phyloP scores from a whole-genome alignment of 2,113 vertebrate species.

The Lampris megalopsis region DNA sequence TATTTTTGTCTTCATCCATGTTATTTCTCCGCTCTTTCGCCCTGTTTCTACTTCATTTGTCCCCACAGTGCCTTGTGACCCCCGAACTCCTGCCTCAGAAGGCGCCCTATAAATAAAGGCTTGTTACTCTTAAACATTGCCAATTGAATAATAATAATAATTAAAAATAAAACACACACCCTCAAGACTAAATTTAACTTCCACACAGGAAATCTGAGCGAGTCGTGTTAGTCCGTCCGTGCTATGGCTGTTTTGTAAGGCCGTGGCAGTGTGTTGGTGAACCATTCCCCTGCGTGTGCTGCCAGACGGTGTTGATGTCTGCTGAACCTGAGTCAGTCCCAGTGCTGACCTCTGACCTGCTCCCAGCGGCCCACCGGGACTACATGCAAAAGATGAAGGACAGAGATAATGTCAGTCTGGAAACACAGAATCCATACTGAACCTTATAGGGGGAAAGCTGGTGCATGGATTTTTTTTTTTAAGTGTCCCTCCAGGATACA shows the following conservation, averaged over 20 bases:
- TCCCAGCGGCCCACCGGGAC: neutral
- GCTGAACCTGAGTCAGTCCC: slow-evolving; percentile 8
- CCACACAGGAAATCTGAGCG: neutral
- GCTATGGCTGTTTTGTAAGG: neutral
- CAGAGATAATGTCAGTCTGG: neutral
- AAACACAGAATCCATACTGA: neutral
- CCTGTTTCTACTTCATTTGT: too few species aligned
- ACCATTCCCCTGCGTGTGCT: slow-evolving; percentile 4
- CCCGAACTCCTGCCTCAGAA: too few species aligned
- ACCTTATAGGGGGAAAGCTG: neutral
- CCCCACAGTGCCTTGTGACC: too few species aligned
- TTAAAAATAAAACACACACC: too few species aligned
- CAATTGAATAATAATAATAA: too few species aligned
- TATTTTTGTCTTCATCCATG: too few species aligned
- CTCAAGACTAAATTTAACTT: neutral
- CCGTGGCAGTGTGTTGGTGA: neutral
- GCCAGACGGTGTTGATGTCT: slow-evolving; percentile 47
- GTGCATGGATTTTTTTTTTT: too few species aligned
- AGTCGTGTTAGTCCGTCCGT: neutral
- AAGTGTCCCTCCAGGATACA: too few species aligned
- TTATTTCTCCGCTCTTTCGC: too few species aligned
- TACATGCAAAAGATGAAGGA: neutral
- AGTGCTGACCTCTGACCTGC: too few species aligned
- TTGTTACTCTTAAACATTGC: too few species aligned
- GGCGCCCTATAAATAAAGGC: too few species aligned